Base-by-base conservation (phyloP, 1,140 invertebrate species). In the Tetragnatha versicolor region DNA sequence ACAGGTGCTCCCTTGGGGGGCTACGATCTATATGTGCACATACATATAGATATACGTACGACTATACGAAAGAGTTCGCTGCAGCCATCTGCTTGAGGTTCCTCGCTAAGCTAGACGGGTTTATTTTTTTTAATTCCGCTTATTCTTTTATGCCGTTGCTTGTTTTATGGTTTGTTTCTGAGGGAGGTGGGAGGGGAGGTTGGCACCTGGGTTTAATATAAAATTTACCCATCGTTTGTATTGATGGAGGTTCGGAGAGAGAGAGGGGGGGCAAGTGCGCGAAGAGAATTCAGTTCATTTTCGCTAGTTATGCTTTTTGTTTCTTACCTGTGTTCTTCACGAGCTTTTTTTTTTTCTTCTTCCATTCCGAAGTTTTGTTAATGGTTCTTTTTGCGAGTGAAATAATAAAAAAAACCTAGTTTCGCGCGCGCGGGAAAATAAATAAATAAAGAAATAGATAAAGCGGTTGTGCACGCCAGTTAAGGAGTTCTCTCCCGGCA, bases 191-290 rank as follows among this genome's bases (percentile, higher is more conserved):
- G 37, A 14, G 37, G 42, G 33, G 33, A 29, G 29, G 29, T 4
- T 17, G 55, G 47, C 39, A 63, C 22, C 55, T 61, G 27, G 27
- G 72, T 45, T 63, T 75, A 45, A 63, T 75, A 75, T 63, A 75
- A 75, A 75, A 55, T 63, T 75, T 75, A 61, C 72, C 27, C 72
- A 63, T 75, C 72, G 58, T 75, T 61, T 63, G 39, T 63, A 75
- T 75, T 75, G 72, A 75, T 75, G 72, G 72, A 75, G 35, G 39
- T 72, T 58, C 20, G 33, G 31, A n/a, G 20, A 5, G 25, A 66
- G 20, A 22, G 49, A 42, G 42, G n/a, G 29, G 39, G 14, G 17
- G n/a, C 17, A 47, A 66, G 47, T 58, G 51, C 51, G 51, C 53
- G 53, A 31, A 29, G 47, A 63, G 33, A 12, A 7, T 29, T 14